Conservation (phyloP, 2,113 vertebrate species). For the Alosa alosa region DNA sequence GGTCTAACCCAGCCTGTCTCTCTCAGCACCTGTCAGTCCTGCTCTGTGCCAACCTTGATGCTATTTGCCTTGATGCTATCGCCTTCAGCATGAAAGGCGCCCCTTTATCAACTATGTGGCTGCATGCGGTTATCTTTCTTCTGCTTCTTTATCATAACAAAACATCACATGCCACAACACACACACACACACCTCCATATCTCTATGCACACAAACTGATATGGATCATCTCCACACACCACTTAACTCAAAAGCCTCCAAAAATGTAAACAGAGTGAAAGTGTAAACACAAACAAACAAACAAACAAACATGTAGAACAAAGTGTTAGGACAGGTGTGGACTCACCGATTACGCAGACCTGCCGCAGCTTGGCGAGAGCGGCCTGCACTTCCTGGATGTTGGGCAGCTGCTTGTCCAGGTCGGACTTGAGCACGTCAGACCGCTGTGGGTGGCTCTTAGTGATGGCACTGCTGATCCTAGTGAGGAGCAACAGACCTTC, state of each 20-base stretch:
- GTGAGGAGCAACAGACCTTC: neutral
- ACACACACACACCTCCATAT: no score
- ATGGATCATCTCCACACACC: neutral
- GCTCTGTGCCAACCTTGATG: no score
- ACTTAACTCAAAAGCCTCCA: neutral
- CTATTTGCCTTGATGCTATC: no score
- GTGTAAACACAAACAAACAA: neutral
- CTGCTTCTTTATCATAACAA: no score
- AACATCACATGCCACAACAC: neutral
- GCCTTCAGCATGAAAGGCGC: no score
- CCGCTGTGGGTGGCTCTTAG: constrained; percentile 89
- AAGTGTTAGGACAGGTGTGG: neutral
- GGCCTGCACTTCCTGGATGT: constrained; percentile 85
- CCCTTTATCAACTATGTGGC: no score
- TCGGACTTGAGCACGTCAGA: constrained; percentile 83
- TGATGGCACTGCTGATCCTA: constrained; percentile 88
- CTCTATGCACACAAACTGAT: no score
- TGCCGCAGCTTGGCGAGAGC: constrained; percentile 86
- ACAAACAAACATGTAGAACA: neutral
- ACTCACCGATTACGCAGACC: constrained; percentile 88
- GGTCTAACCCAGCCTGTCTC: no score
- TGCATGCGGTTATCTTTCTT: no score
- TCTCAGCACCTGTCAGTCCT: no score
- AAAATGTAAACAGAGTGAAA: neutral
- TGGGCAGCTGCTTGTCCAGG: constrained; percentile 86